These are phyloP conservation scores for Agriopis aurantiaria DNA, from an alignment of 2,888 invertebrate genomes.

Conservation along the genomic window DNA sequence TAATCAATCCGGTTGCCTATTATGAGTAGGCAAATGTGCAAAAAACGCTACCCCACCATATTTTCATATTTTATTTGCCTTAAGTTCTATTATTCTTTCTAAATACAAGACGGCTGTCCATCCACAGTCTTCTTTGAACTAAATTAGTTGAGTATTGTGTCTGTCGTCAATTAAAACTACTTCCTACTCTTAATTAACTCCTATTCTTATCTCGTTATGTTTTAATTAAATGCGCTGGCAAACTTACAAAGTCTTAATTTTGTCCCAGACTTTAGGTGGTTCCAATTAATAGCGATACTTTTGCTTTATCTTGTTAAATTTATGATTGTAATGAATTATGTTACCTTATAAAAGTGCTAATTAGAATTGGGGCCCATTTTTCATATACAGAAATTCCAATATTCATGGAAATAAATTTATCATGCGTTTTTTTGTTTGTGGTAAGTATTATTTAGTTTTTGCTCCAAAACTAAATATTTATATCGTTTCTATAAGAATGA, in stretches of 20 bases:
- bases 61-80: background rate
- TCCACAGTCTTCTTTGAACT: conserved; percentile 44
- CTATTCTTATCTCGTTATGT: conserved; percentile 28
- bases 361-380: background rate
- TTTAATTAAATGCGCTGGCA: conserved; percentile 14
- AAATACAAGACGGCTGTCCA: conserved; percentile 38
- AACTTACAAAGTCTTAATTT: conserved; percentile 13
- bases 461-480: background rate
- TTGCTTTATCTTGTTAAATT: background rate
- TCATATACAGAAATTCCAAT: background rate
- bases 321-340: background rate
- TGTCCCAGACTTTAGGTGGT: background rate
- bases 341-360: background rate
- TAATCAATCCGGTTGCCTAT: too few relatives aligned
- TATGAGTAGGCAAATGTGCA: too few relatives aligned
- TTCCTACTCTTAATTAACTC: conserved; percentile 42
- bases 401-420: background rate
- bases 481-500: background rate
- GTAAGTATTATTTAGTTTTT: background rate
- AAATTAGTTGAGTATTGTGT: conserved; percentile 56
- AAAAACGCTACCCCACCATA: too few relatives aligned
- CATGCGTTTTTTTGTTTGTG: too few relatives aligned
- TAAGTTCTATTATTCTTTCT: conserved; percentile 2
- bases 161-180: conserved; percentile 40
- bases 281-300: conserved; percentile 10